These are phyloP conservation scores for Gryon sp. DNA, from an alignment of 1,140 invertebrate species.

Conservation along the genomic window DNA sequence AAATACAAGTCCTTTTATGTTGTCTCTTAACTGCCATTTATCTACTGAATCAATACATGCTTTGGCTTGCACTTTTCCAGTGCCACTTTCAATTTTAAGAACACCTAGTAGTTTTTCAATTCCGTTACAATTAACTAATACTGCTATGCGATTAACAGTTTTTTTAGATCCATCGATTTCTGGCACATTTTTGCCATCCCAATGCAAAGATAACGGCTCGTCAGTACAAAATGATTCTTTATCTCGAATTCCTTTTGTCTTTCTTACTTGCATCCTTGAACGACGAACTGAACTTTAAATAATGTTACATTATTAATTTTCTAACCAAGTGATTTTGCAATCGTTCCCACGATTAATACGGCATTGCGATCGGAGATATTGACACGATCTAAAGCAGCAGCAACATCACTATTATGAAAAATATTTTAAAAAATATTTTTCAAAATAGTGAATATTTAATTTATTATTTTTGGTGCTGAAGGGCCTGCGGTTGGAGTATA, in stretches of 20 bases:
- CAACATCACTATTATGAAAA: neutral
- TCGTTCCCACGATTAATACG: neutral
- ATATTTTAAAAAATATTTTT: too few relatives aligned
- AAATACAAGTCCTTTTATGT: conserved; percentile 13
- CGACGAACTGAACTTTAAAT: conserved; percentile 1
- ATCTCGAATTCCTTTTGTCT: too few relatives aligned
- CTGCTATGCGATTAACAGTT: conserved; percentile 1
- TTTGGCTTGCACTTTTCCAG: conserved; percentile 1
- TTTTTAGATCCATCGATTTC: neutral
- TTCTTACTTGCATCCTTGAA: neutral
- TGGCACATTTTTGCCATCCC: conserved; percentile 10
- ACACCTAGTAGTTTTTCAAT: neutral
- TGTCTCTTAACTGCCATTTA: neutral
- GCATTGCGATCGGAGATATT: conserved; percentile 2
- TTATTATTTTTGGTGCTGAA: too few relatives aligned
- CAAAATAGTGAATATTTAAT: too few relatives aligned
- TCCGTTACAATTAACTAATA: conserved; percentile 6
- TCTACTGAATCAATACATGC: neutral
- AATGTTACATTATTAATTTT: neutral
- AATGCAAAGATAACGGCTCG: conserved; percentile 6
- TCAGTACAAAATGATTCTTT: too few relatives aligned
- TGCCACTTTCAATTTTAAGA: neutral
- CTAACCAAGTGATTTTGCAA: neutral
- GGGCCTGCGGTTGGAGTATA: too few relatives aligned
- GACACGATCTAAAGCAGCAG: conserved; percentile 1